phyloP scores from a whole-genome alignment of 2,797 vertebrate genomes.

The Pangasius larnaudii region DNA sequence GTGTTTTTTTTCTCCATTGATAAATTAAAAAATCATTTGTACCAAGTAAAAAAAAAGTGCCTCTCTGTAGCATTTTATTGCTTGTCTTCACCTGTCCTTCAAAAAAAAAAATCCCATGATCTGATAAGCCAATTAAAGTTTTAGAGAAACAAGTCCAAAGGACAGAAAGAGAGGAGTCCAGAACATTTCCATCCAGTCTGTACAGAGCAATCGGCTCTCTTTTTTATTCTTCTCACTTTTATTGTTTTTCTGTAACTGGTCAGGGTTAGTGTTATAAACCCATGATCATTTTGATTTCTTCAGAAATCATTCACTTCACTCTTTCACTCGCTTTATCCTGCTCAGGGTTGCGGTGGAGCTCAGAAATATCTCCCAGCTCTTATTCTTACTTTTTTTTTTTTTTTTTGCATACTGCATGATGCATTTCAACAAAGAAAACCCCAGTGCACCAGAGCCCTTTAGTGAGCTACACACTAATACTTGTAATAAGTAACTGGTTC shows the following conservation, averaged over 20 bases:
- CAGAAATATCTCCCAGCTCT: not conserved
- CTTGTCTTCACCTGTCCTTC: not conserved
- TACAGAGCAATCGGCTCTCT: not conserved
- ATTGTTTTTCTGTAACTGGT: not conserved
- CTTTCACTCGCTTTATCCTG: not conserved
- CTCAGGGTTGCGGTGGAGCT: not conserved
- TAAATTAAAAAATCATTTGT: not conserved
- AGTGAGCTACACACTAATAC: conserved; percentile 18
- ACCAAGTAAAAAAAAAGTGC: not conserved
- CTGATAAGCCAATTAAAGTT: conserved; percentile 48
- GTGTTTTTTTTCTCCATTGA: not conserved
- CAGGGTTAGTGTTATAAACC: not conserved
- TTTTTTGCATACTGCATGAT: not conserved
- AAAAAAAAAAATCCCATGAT: conserved; percentile 27
- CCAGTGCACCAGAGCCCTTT: not conserved
- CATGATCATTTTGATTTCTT: not conserved
- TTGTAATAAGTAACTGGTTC: conserved; percentile 30
- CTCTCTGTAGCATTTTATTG: not conserved
- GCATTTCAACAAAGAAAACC: not conserved
- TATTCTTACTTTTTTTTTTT: not conserved
- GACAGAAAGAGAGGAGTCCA: not conserved
- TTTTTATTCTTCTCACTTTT: not conserved
- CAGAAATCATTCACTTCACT: not conserved
- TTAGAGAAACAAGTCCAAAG: conserved; percentile 28
- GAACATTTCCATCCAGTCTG: not conserved